Evolutionary conservation across 1,140 invertebrate species (phyloP).

Genomic region (Listronotus bonariensis): DNA sequence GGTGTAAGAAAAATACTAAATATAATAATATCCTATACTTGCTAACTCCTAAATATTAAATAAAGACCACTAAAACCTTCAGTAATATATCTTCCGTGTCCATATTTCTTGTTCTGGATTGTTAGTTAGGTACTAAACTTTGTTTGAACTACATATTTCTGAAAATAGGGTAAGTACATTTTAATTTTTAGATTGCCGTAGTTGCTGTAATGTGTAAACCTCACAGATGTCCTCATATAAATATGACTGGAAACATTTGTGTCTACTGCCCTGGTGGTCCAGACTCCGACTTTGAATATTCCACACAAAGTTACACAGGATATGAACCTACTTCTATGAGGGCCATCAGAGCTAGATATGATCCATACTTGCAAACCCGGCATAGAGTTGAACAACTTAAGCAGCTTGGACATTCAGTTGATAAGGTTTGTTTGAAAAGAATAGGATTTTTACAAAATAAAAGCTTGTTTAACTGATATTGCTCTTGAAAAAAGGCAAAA

Average conservation of each 20-base stretch:
- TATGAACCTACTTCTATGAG: conserved; percentile 99
- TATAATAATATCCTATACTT: conserved; percentile 3
- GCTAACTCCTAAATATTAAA: conserved; percentile 30
- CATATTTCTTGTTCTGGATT: no score
- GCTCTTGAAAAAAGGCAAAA: no score
- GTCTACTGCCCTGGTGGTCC: conserved; percentile 99
- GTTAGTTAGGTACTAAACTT: no score
- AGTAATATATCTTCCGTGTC: no score
- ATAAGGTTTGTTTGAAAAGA: conserved; percentile 83
- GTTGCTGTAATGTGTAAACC: conserved; percentile 99
- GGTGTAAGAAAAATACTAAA: conserved; percentile 82
- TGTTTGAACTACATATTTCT: no score
- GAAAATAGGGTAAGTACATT: no score
- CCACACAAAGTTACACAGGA: conserved; percentile 99
- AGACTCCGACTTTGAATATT: conserved; percentile 99
- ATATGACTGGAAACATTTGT: conserved; percentile 99
- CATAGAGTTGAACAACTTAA: conserved; percentile 94
- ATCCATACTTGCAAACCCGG: conserved; percentile 94
- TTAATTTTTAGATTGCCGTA: conserved; percentile 82
- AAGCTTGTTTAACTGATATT: no score
- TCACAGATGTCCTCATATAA: conserved; percentile 98
- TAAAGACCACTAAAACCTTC: no score
- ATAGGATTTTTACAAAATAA: no score
- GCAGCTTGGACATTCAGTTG: conserved; percentile 96
- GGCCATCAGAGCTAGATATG: conserved; percentile 95